phyloP scores from a whole-genome alignment of 2,888 invertebrate species.

The Caradrina kadenii region DNA sequence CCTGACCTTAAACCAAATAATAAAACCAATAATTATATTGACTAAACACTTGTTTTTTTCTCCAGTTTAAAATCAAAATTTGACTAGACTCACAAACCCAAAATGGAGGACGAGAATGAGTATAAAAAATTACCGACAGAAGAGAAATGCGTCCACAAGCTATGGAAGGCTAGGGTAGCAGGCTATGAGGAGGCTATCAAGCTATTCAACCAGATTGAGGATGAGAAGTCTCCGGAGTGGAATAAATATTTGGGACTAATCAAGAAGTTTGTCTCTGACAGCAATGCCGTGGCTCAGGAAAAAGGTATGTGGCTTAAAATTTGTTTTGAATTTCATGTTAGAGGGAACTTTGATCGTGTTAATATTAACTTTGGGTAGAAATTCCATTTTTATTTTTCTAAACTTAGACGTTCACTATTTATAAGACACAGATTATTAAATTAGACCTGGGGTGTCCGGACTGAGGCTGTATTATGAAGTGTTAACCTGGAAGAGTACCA shows the following conservation, averaged over 20 bases:
- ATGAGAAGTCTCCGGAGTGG: constrained; percentile 98
- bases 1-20: neutral
- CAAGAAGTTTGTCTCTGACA: constrained; percentile 98
- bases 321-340: neutral
- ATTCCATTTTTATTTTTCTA: neutral
- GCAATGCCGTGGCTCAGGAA: constrained; percentile 98
- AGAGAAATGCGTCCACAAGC: constrained; percentile 97
- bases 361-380: neutral
- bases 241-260: constrained; percentile 96
- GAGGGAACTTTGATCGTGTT: neutral
- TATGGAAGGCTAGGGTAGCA: constrained; percentile 98
- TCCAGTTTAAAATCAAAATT: constrained; percentile 57
- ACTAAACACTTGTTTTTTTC: neutral
- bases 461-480: no score
- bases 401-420: neutral
- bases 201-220: constrained; percentile 96
- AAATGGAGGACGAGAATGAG: constrained; percentile 96
- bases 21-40: neutral
- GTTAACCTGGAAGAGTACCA: no score
- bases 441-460: no score
- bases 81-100: constrained; percentile 68
- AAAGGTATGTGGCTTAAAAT: constrained; percentile 91
- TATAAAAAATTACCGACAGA: constrained; percentile 96
- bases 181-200: constrained; percentile 98
- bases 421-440: no score